phyloP scores from a whole-genome alignment of 2,113 vertebrate genomes.

The Bubo scandiacus region DNA sequence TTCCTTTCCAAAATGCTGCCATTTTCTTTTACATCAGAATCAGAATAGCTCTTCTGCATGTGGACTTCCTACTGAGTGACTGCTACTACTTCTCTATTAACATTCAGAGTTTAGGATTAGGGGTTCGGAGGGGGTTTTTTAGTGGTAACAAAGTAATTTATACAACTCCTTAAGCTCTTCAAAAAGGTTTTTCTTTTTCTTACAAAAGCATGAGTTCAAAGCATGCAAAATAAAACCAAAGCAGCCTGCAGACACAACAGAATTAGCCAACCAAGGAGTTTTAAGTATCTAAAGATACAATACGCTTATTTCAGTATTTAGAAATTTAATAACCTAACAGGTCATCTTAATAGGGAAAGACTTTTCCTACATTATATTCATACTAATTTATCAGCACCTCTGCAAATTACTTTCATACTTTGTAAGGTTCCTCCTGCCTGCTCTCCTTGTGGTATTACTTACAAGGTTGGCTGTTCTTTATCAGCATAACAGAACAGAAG shows the following conservation, averaged over 20 bases:
- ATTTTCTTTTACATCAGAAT: neutral
- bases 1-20: neutral
- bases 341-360: neutral
- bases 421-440: neutral
- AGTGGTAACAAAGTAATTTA: neutral
- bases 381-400: neutral
- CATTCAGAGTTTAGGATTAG: neutral
- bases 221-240: slow-evolving; percentile 12
- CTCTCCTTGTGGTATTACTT: slow-evolving; percentile 60
- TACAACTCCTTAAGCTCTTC: neutral
- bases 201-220: neutral
- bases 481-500: slow-evolving; percentile 95
- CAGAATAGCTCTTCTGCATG: neutral
- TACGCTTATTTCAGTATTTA: neutral
- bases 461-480: slow-evolving; percentile 96
- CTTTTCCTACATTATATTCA: neutral
- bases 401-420: neutral
- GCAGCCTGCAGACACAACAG: neutral
- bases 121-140: neutral
- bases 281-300: neutral
- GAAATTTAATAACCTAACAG: neutral
- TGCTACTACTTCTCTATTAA: neutral
- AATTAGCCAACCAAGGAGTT: neutral
- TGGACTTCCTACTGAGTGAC: neutral
- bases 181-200: neutral